A percentile compares a stretch with the other conserved stretches of the same genome.
phyloP scores from a whole-genome alignment of 2,113 vertebrate genomes.

The Coreoperca whiteheadi region DNA sequence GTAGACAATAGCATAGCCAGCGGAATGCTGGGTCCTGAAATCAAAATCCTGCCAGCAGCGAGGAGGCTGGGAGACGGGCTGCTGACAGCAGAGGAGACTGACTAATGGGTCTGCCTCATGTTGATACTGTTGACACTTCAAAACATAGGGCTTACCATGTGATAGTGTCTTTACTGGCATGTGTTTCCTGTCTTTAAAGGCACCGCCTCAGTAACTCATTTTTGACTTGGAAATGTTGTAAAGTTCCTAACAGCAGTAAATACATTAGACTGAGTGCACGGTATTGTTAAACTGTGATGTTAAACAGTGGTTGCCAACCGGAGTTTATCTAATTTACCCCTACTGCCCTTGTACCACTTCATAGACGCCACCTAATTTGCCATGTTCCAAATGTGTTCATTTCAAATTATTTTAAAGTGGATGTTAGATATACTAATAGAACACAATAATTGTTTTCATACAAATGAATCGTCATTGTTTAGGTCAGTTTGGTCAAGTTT shows the following conservation, averaged over 20 bases:
- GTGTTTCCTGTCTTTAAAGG: slow-evolving; percentile 39
- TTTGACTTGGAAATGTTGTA: slow-evolving; percentile 15
- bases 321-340: not conserved
- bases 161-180: slow-evolving; percentile 38
- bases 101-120: slow-evolving; percentile 70
- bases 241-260: slow-evolving; percentile 13
- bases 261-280: not conserved
- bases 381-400: not conserved
- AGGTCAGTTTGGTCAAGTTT: not conserved
- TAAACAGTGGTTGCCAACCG: not conserved
- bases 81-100: slow-evolving; percentile 65
- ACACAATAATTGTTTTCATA: not conserved
- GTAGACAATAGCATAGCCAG: slow-evolving; percentile 69
- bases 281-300: not conserved
- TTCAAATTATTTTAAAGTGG: not conserved
- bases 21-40: slow-evolving; percentile 54
- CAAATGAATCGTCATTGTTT: not conserved
- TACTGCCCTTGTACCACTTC: no score
- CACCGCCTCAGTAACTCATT: slow-evolving; percentile 27
- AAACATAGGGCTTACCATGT: slow-evolving; percentile 34
- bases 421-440: not conserved
- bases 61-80: slow-evolving; percentile 34
- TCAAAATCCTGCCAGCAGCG: slow-evolving; percentile 61
- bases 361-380: not conserved
- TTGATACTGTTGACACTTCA: slow-evolving; percentile 67